These are phyloP conservation scores for Drosophila mimetica DNA, from an alignment of 2,888 invertebrate genomes.

Conservation along the genomic window DNA sequence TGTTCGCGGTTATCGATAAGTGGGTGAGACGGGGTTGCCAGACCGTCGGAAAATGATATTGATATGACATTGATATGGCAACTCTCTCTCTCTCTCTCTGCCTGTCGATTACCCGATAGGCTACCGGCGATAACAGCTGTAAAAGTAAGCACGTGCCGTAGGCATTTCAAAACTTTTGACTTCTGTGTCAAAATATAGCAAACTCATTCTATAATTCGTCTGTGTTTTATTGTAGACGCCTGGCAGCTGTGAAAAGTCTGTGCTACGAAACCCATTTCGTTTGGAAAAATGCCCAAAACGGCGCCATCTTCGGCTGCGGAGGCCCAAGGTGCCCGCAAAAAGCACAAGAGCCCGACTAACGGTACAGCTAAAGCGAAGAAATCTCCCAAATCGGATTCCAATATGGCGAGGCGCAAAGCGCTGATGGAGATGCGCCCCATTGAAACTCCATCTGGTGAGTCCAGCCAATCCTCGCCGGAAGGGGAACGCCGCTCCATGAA, in stretches of 20 bases:
- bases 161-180: neutral
- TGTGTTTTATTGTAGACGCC: no score
- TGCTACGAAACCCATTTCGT: neutral
- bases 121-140: neutral
- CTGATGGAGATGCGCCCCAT: neutral
- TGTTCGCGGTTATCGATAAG: constrained; percentile 2
- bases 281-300: neutral
- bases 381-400: neutral
- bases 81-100: neutral
- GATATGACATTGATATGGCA: no score
- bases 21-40: neutral
- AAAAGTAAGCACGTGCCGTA: constrained; percentile 4
- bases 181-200: neutral
- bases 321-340: neutral
- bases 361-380: constrained; percentile 8
- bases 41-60: neutral
- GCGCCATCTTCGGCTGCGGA: neutral
- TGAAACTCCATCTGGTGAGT: neutral
- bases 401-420: neutral
- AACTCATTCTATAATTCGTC: neutral
- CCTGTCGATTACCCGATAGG: neutral
- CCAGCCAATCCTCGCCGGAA: neutral
- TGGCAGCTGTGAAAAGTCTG: neutral
- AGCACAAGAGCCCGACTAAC: neutral
- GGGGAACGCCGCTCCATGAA: neutral